Base-by-base conservation (phyloP, 92 coral and sea anemone genomes). In the Actinernus sp. region DNA sequence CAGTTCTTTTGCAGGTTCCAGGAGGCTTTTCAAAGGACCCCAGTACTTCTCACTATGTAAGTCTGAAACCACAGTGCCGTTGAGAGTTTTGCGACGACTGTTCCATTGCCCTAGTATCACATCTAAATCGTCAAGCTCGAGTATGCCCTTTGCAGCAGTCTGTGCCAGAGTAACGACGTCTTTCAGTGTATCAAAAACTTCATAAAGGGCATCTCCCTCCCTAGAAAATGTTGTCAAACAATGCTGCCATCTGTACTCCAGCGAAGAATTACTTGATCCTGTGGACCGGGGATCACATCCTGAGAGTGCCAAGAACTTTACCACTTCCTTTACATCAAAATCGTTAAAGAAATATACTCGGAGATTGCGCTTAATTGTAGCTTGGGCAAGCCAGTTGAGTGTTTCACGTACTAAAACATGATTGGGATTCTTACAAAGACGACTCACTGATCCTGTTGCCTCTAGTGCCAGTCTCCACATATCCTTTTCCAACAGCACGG, bases 1-100 rank as follows among this genome's bases (percentile, higher is more conserved):
- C n/a, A n/a, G n/a, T n/a, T n/a, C n/a, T n/a, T n/a, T n/a, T n/a
- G n/a, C n/a, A n/a, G n/a, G n/a, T n/a, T n/a, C n/a, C n/a, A n/a
- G n/a, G n/a, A n/a, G n/a, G n/a, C n/a, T n/a, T n/a, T n/a, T n/a
- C 13, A 89, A 49, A 12, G 68, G 33, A 0, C 87, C 93, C 98
- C 96, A 93, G 89, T 57, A 89, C 31, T 53, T 53, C 1, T 22
- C 67, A 36, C 66, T 44, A 21, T 48, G 52, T 8, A 61, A 37
- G 36, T 71, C 89, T 45, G 31, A 65, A 37, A 81, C 63, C 4
- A 25, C 31, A 7, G 83, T 57, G 14, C 32, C 9, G 0, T 21
- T 20, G 24, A 52, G 19, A 14, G 0, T 26, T 63, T 20, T 77
- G 58, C 44, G 65, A 28, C 81, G 58, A 12, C 48, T 26, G 61